Base-by-base conservation (phyloP, 2,797 vertebrate genomes). In the Phalloptychus januarius region DNA sequence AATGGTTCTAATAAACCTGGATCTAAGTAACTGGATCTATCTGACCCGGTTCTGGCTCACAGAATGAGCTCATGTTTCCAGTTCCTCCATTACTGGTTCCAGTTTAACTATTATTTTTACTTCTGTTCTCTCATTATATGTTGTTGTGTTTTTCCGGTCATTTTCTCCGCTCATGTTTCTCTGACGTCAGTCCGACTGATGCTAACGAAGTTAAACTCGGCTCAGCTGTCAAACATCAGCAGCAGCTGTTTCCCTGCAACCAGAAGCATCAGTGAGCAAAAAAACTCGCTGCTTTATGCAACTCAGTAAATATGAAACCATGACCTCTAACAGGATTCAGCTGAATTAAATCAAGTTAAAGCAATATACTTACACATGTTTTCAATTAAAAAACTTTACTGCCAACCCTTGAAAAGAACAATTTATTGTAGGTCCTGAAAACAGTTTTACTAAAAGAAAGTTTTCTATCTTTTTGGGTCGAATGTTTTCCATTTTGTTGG, bases 171-270 rank as follows among this genome's bases (percentile, higher is more conserved):
- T 54, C 25, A 2, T 54, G 52, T 54, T 54, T 54, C 52, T 58
- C 54, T 31, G 63, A 40, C 33, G 18, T 23, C 36, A 28, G 28
- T 7, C n/a, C 5, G 28, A 13, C 13, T 28, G 56, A 58, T 58
- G 56, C 10, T 58, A 77, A 83, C 76, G 28, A 80, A 78, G 77
- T 71, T 80, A 80, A 81, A 80, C 84, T 74, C 75, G 76, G 79
- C 79, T 84, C 78, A 87, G 79, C 81, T 79, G 85, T 80, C 77
- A 80, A 44, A 82, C 46, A 79, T 81, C 80, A 86, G 78, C 80
- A 61, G 74, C 79, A 54, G 85, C 79, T 77, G 71, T 18, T 73
- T 50, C 20, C 48, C 71, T 73, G 33, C 33, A 73, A 73, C 71
- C 48, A 73, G 16, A 70, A 54, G 7, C 48, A 38, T 25, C 71